phyloP scores from a whole-genome alignment of 64 coral and sea anemone species.

The Montipora cactus region DNA sequence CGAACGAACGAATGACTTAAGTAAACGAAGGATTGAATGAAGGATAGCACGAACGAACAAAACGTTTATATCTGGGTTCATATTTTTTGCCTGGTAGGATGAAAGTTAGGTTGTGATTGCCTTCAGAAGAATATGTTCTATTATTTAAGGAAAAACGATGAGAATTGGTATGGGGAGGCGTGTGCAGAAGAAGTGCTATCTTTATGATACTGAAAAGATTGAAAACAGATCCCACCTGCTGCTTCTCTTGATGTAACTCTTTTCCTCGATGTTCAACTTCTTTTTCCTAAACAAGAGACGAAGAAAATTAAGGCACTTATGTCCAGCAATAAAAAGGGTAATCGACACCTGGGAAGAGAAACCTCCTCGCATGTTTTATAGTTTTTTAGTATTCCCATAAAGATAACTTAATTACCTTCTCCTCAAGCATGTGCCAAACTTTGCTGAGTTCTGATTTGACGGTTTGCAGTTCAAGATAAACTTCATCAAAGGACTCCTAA shows the following conservation, averaged over 20 bases:
- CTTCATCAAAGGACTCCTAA: constrained; percentile 35
- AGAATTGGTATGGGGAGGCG: too few relatives aligned
- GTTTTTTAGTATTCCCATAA: not conserved
- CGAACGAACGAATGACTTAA: not conserved
- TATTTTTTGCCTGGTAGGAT: too few relatives aligned
- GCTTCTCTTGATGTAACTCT: constrained; percentile 4
- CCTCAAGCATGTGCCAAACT: constrained; percentile 31
- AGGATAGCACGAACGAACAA: not conserved
- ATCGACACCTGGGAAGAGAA: too few relatives aligned
- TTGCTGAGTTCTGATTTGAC: constrained; percentile 61
- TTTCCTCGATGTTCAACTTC: constrained; percentile 13
- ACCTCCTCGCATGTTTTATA: too few relatives aligned
- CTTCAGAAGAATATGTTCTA: not conserved
- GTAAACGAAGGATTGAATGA: not conserved
- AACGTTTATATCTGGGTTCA: not conserved
- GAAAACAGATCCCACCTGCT: not conserved
- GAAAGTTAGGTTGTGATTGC: not conserved
- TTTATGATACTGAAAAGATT: not conserved
- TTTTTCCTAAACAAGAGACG: constrained; percentile 21
- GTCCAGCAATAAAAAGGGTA: not conserved
- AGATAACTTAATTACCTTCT: constrained; percentile 38
- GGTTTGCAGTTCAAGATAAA: constrained; percentile 47
- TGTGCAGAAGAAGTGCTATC: too few relatives aligned
- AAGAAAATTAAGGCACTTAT: not conserved
- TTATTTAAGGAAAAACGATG: too few relatives aligned